These are phyloP conservation scores for Megamerina dolium DNA, from an alignment of 2,888 invertebrate species.

Conservation along the genomic window DNA sequence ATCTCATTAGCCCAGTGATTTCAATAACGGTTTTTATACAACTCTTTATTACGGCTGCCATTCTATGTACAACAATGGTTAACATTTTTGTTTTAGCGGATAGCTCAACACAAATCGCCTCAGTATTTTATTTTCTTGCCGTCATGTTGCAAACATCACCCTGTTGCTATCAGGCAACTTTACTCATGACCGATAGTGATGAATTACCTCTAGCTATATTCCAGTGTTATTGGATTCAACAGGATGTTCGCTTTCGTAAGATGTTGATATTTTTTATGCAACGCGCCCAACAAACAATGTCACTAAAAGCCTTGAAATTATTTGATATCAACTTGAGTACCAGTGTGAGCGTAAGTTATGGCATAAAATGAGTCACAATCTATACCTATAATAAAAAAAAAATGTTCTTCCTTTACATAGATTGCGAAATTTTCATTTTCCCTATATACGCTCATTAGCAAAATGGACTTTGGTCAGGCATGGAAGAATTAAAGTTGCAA, in stretches of 20 bases:
- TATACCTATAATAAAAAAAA: too few species aligned
- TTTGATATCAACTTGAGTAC: background rate
- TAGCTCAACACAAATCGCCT: background rate
- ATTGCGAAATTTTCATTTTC: background rate
- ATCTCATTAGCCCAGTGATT: background rate
- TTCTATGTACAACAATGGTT: background rate
- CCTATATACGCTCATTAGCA: background rate
- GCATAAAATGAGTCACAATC: too few species aligned
- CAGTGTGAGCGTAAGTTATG: background rate
- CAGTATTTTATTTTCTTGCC: background rate
- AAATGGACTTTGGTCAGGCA: background rate
- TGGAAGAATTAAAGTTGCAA: too few species aligned
- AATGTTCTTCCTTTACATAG: background rate
- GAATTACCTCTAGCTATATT: background rate
- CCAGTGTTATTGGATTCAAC: conserved; percentile 2
- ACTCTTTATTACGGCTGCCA: conserved; percentile 1
- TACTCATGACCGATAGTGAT: background rate
- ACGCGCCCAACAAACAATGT: background rate
- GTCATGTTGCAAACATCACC: conserved; percentile 1
- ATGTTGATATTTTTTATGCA: background rate
- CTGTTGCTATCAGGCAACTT: conserved; percentile 1
- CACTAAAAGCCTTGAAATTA: background rate
- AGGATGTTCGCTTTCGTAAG: conserved; percentile 1
- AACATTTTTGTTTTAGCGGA: background rate
- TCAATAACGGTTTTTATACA: conserved; percentile 1